Evolutionary conservation across 2,888 invertebrate species (phyloP).

Genomic region (Acanthoscelides obtectus): DNA sequence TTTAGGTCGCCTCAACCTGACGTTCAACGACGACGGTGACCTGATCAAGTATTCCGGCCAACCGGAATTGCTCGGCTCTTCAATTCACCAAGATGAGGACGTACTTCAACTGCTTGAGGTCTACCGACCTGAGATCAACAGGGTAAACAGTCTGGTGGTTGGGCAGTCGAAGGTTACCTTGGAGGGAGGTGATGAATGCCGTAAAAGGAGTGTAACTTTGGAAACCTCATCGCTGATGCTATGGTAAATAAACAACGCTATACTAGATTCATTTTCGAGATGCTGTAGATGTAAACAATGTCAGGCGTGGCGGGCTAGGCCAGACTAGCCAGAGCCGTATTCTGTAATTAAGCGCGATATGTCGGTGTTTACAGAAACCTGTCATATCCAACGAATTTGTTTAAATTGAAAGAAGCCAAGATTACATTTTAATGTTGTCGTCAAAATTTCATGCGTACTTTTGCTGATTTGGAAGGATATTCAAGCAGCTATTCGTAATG

Average conservation of each 20-base stretch:
- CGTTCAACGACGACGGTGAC: slow-evolving; percentile 70
- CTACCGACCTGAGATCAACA: slow-evolving; percentile 55
- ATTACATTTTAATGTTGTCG: too few relatives aligned
- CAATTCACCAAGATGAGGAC: slow-evolving; percentile 62
- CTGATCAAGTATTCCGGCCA: slow-evolving; percentile 64
- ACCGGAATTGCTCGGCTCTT: slow-evolving; percentile 68
- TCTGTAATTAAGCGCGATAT: too few relatives aligned
- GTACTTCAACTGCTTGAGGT: slow-evolving; percentile 57
- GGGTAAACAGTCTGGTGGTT: slow-evolving; percentile 53
- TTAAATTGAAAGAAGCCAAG: too few relatives aligned
- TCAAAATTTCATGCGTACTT: too few relatives aligned
- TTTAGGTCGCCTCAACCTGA: slow-evolving; percentile 50
- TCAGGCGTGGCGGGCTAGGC: too few relatives aligned
- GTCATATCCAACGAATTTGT: too few relatives aligned
- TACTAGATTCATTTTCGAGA: too few relatives aligned
- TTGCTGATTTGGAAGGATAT: too few relatives aligned
- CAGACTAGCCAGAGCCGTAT: too few relatives aligned
- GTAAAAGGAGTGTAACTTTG: slow-evolving; percentile 83
- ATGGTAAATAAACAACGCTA: slow-evolving; percentile 47
- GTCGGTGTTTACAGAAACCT: too few relatives aligned
- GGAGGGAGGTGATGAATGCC: slow-evolving; percentile 54
- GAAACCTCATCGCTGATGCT: slow-evolving; percentile 76
- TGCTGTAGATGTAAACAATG: too few relatives aligned
- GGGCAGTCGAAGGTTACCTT: slow-evolving; percentile 68
- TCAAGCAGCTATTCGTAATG: too few relatives aligned